Evolutionary conservation across 2,888 invertebrate species (phyloP).

Genomic region (Phyllotreta cruciferae): DNA sequence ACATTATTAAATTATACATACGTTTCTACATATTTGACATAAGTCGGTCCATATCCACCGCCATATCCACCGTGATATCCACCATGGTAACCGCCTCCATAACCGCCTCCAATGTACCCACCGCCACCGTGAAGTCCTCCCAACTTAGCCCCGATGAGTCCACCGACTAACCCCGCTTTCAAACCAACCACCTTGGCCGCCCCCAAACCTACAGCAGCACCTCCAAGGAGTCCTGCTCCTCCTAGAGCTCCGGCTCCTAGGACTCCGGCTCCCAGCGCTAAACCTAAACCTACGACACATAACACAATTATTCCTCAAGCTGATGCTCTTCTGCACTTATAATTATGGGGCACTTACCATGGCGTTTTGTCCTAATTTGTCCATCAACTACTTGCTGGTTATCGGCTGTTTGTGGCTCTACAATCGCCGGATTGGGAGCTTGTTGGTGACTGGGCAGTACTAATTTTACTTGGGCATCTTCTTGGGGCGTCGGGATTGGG

Average conservation of each 20-base stretch:
- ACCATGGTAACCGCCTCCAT: conserved; percentile 25
- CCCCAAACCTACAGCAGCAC: conserved; percentile 35
- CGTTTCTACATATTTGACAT: no score
- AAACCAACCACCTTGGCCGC: conserved; percentile 38
- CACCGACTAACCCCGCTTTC: conserved; percentile 14
- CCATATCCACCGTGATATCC: conserved; percentile 11
- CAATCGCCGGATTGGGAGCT: background rate
- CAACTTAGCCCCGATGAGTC: background rate
- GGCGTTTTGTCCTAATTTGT: background rate
- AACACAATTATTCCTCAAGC: conserved; percentile 7
- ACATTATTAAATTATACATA: no score
- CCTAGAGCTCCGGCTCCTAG: conserved; percentile 37
- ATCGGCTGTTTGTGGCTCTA: background rate
- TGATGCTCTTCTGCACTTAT: background rate
- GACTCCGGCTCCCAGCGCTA: conserved; percentile 38
- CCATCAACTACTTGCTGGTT: background rate
- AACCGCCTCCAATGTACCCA: conserved; percentile 20
- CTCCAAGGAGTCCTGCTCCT: conserved; percentile 27
- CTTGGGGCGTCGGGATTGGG: no score
- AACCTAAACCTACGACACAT: conserved; percentile 1
- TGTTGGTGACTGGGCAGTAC: background rate
- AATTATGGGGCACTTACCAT: conserved; percentile 9
- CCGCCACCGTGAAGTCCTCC: conserved; percentile 25
- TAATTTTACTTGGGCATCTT: no score
- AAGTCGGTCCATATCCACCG: no score